A percentile compares a stretch with the other conserved stretches of the same genome.
phyloP scores from a whole-genome alignment of 2,888 invertebrate genomes.

The Muscina levida region DNA sequence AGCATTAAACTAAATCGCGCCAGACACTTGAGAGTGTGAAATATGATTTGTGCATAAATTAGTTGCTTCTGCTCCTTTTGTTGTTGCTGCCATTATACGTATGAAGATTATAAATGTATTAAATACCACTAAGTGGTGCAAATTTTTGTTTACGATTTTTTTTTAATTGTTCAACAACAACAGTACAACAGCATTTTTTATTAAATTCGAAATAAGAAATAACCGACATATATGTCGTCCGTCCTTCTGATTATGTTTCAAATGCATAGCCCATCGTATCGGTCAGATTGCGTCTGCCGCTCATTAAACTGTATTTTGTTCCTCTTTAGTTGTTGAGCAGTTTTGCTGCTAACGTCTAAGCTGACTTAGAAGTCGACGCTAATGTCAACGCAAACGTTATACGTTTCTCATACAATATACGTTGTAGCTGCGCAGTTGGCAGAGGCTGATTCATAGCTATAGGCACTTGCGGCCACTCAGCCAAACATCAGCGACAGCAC shows the following conservation, averaged over 20 bases:
- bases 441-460: too few species aligned
- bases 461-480: too few species aligned
- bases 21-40: too few species aligned
- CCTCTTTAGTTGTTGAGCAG: not conserved
- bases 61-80: not conserved
- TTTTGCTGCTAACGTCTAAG: not conserved
- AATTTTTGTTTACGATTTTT: slow-evolving; percentile 2
- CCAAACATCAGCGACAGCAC: not conserved
- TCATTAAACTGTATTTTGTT: not conserved
- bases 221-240: too few species aligned
- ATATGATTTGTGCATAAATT: not conserved
- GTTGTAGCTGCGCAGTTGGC: too few species aligned
- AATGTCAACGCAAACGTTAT: not conserved
- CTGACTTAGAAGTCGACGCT: not conserved
- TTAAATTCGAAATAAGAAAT: too few species aligned
- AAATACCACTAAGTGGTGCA: slow-evolving; percentile 6
- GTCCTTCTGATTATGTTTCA: slow-evolving; percentile 33
- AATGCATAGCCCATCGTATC: not conserved
- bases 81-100: not conserved
- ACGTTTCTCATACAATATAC: not conserved
- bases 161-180: not conserved
- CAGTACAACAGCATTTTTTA: not conserved
- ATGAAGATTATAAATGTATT: not conserved
- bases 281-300: not conserved
- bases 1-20: too few species aligned